These are phyloP conservation scores for Geotrupes spiniger DNA, from an alignment of 2,888 invertebrate species.

Conservation along the genomic window DNA sequence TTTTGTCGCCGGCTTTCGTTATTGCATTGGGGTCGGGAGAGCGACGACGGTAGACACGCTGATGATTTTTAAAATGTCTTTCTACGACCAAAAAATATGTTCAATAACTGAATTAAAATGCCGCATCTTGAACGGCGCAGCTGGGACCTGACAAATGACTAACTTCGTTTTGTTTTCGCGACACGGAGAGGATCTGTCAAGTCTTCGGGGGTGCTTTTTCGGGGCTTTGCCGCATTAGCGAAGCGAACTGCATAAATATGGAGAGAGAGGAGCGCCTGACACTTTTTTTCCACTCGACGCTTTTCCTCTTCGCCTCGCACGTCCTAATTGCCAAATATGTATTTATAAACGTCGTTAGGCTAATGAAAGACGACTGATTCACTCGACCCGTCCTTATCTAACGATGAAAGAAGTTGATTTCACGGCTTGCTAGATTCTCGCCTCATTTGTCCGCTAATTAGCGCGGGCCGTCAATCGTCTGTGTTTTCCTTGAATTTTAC, in stretches of 20 bases:
- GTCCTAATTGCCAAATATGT: too few relatives aligned
- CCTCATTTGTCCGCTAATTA: constrained; percentile 6
- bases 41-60: constrained; percentile 33
- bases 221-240: constrained; percentile 5
- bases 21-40: constrained; percentile 19
- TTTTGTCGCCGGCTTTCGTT: constrained; percentile 23
- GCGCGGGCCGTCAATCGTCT: constrained; percentile 1
- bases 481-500: constrained; percentile 5
- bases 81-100: constrained; percentile 49
- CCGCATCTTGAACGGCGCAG: constrained; percentile 35
- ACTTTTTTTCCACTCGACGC: too few relatives aligned
- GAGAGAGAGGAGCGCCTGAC: neutral
- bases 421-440: constrained; percentile 1
- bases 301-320: too few relatives aligned
- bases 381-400: neutral
- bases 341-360: too few relatives aligned
- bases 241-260: neutral
- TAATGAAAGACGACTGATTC: too few relatives aligned
- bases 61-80: constrained; percentile 52
- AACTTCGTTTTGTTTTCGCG: constrained; percentile 46
- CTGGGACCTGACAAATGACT: constrained; percentile 49
- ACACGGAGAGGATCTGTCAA: constrained; percentile 43
- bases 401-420: constrained; percentile 10
- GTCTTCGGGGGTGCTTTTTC: constrained; percentile 30
- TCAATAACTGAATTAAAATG: constrained; percentile 53